Conservation (phyloP, 2,797 vertebrate species). For the Melanotaenia boesemani region DNA sequence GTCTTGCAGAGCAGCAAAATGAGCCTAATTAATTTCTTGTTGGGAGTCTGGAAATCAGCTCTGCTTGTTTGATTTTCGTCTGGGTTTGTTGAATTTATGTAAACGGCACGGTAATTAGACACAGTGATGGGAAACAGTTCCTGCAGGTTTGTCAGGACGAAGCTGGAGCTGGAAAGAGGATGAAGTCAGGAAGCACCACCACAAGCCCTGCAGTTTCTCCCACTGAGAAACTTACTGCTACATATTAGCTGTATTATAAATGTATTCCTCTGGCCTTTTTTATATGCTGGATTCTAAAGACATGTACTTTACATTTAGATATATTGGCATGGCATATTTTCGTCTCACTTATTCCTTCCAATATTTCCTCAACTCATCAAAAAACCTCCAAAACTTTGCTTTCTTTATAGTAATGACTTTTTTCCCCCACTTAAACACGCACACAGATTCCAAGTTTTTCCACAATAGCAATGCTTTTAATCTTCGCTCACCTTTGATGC, state of each 20-base stretch:
- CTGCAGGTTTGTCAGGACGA: conserved; percentile 40
- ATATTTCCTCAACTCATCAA: not conserved
- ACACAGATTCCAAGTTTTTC: conserved; percentile 10
- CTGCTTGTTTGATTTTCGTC: conserved; percentile 31
- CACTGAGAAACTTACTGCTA: not conserved
- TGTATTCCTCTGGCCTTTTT: not conserved
- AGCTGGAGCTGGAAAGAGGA: conserved; percentile 18
- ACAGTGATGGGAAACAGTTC: conserved; percentile 42
- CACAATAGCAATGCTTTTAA: conserved; percentile 19
- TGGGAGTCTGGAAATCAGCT: conserved; percentile 24
- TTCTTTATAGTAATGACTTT: not conserved
- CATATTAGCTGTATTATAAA: not conserved
- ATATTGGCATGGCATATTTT: not conserved
- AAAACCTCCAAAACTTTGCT: not conserved
- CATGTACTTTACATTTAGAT: not conserved
- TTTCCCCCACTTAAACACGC: not conserved
- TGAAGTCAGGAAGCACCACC: not conserved
- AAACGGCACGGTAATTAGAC: conserved; percentile 21
- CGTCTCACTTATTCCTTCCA: not conserved
- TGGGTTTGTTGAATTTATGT: conserved; percentile 31
- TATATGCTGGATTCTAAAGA: not conserved
- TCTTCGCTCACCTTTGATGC: conserved; percentile 43
- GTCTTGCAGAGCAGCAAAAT: conserved; percentile 37
- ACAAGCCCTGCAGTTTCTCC: conserved; percentile 30
- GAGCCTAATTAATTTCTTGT: conserved; percentile 27